phyloP scores from a whole-genome alignment of 2,888 invertebrate species.

The Imbricaverruca yamaguchii region DNA sequence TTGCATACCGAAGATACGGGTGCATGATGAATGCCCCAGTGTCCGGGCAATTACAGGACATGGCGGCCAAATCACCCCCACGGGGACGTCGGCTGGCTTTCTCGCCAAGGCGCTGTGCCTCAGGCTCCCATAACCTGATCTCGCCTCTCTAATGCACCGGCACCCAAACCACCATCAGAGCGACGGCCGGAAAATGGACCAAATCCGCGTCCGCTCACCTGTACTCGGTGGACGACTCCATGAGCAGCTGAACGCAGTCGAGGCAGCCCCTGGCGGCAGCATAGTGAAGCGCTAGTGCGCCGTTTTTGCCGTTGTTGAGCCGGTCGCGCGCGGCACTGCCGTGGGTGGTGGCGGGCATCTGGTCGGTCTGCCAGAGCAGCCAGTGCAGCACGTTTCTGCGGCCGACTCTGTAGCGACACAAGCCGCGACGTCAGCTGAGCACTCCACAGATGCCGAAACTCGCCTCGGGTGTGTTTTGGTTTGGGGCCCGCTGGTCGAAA shows the following conservation, averaged over 20 bases:
- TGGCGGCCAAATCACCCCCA: too few species aligned
- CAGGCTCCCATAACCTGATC: too few species aligned
- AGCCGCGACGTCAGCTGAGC: background rate
- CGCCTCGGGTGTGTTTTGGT: too few species aligned
- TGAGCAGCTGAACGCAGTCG: conserved; percentile 71
- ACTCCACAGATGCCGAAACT: too few species aligned
- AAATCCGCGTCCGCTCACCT: conserved; percentile 50
- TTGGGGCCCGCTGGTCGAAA: too few species aligned
- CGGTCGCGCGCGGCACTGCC: conserved; percentile 22
- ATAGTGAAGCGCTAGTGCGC: conserved; percentile 76
- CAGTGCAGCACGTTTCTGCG: background rate
- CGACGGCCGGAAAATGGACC: background rate
- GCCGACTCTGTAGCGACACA: background rate
- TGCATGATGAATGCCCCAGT: too few species aligned
- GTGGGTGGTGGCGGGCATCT: conserved; percentile 22
- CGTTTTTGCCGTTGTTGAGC: conserved; percentile 52
- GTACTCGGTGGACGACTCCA: conserved; percentile 64
- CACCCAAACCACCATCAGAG: too few species aligned
- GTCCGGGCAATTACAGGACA: too few species aligned
- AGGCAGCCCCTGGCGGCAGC: conserved; percentile 78
- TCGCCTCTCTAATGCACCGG: too few species aligned
- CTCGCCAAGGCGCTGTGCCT: too few species aligned
- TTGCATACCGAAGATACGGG: too few species aligned
- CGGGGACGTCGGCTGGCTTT: too few species aligned
- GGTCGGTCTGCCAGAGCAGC: background rate